Evolutionary conservation across 2,113 vertebrate genomes (phyloP).

Genomic region (Cephalopterus ornatus): DNA sequence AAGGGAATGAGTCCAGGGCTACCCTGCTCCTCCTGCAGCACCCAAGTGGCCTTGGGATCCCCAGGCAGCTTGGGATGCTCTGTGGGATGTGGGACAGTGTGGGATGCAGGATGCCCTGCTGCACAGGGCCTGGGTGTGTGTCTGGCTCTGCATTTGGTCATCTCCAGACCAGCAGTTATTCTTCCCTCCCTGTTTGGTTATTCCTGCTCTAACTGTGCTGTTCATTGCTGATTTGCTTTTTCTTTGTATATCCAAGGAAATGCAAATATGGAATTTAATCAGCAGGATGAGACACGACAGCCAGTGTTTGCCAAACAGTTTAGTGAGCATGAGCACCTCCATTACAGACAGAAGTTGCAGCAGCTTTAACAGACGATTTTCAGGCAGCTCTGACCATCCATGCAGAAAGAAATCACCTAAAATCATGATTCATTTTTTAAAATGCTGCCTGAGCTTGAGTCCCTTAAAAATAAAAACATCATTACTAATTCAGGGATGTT

Average conservation of each 20-base stretch:
- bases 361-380: background rate
- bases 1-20: background rate
- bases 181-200: background rate
- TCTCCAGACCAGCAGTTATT: background rate
- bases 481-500: background rate
- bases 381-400: background rate
- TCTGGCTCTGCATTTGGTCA: background rate
- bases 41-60: fast-evolving
- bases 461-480: background rate
- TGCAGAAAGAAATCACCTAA: conserved; percentile 12
- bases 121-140: background rate
- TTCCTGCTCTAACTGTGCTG: background rate
- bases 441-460: background rate
- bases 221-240: background rate
- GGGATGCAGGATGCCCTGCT: background rate
- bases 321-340: background rate
- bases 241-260: background rate
- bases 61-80: fast-evolving
- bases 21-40: background rate
- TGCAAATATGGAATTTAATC: background rate
- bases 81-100: background rate
- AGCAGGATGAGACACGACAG: background rate
- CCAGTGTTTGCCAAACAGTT: background rate
- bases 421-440: background rate
- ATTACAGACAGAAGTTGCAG: background rate